Evolutionary conservation across 2,888 invertebrate genomes (phyloP).

Genomic region (Venustoraphidia nigricollis): DNA sequence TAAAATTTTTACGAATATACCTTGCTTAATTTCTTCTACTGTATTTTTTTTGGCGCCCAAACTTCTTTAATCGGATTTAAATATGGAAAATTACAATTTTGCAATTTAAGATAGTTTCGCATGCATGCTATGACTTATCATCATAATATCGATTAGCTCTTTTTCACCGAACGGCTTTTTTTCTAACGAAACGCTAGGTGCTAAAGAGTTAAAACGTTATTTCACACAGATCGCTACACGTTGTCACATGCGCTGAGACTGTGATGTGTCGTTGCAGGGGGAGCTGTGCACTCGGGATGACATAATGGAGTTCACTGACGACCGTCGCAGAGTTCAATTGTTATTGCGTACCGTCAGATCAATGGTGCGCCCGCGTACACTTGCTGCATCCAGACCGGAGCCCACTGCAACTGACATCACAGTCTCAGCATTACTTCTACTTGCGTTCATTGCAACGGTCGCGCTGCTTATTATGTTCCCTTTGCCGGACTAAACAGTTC

Average conservation of each 20-base stretch:
- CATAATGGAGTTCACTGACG: constrained; percentile 30
- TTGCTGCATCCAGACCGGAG: constrained; percentile 24
- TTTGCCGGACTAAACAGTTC: constrained; percentile 26
- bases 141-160: background rate
- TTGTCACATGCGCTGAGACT: constrained; percentile 21
- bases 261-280: constrained; percentile 38
- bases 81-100: too few species aligned
- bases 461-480: constrained; percentile 31
- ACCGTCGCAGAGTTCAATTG: constrained; percentile 16
- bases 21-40: too few species aligned
- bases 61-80: too few species aligned
- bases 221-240: background rate
- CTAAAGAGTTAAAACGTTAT: constrained; percentile 5
- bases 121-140: background rate
- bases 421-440: constrained; percentile 31
- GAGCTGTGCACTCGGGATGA: constrained; percentile 38
- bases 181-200: constrained; percentile 2
- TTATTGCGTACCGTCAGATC: constrained; percentile 25
- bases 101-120: too few species aligned
- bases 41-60: too few species aligned
- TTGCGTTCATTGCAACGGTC: constrained; percentile 31
- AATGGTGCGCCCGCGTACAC: constrained; percentile 26
- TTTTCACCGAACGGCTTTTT: background rate
- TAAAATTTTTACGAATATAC: too few species aligned
- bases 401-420: constrained; percentile 25